Evolutionary conservation across 2,113 vertebrate species (phyloP), one percentile per base, ranked within the genome.

Genomic region (Urocitellus parryii): DNA sequence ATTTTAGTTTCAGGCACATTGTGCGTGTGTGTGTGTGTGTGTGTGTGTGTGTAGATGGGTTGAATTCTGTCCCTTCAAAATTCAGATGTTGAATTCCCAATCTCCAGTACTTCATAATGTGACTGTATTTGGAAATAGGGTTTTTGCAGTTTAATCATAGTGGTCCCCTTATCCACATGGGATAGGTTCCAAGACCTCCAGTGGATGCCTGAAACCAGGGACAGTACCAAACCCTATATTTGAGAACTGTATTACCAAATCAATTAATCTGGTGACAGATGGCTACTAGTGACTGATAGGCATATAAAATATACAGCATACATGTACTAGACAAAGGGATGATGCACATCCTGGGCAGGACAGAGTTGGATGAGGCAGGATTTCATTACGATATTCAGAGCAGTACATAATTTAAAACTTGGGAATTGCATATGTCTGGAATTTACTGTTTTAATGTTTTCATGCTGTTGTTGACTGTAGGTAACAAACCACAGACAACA

Each of bases 11-110:
- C 11, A 20, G 61, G 3, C 9, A 82, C 11, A 82, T 13, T 1
- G 16, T 18, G 9, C 17, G 37, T 51, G 78, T 70, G 18, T 25
- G 18, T 76, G 20, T 24, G 20, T 25, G 4, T 73, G 13, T 94
- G 17, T 90, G 2, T 82, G 8, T 92, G 6, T 82, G 84, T 32
- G 32, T 34, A 51, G 48, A 51, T 1, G 0, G 48, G 88, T 45
- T 45, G 58, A 92, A 88, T 51, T 82, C 6, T 73, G 27, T 68
- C n/a, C 51, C 45, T 94, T n/a, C 32, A 81, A 80, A 96, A 88
- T 84, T 92, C 39, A 90, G 2, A 22, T 56, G 10, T 67, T 78
- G 14, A 89, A 78, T 34, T 81, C 39, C 25, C 88, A 81, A 67
- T 8, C 63, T 11, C 13, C 1, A 56, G 39, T 61, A 73, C 27